These are phyloP conservation scores for Meloe dianella DNA, from an alignment of 2,888 invertebrate species.

Conservation along the genomic window DNA sequence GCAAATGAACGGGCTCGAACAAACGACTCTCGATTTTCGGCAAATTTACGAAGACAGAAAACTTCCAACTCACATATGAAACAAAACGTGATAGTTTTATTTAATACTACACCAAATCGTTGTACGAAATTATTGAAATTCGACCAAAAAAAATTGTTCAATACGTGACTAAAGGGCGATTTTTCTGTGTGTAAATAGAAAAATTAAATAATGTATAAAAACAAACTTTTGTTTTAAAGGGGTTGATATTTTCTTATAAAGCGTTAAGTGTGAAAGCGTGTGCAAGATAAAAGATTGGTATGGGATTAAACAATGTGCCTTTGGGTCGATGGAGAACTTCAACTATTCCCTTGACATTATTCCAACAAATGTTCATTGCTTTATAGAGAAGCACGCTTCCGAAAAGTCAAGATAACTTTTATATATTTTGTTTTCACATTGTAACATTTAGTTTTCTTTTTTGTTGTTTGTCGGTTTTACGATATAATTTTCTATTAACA, in stretches of 20 bases:
- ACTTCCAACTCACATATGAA: slow-evolving; percentile 38
- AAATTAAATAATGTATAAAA: slow-evolving; percentile 26
- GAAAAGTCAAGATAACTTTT: slow-evolving; percentile 15
- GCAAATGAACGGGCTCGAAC: slow-evolving; percentile 54
- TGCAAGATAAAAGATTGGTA: slow-evolving; percentile 61
- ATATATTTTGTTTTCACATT: slow-evolving; percentile 2
- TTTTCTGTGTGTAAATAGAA: slow-evolving; percentile 37
- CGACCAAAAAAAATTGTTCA: background rate
- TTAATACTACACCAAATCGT: background rate
- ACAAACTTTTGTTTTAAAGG: slow-evolving; percentile 41
- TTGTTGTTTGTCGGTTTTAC: background rate
- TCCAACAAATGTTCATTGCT: slow-evolving; percentile 44
- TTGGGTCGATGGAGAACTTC: slow-evolving; percentile 41
- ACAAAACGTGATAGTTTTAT: slow-evolving; percentile 25
- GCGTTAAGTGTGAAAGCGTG: slow-evolving; percentile 59
- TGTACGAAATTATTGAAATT: too few species aligned
- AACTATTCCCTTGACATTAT: slow-evolving; percentile 46
- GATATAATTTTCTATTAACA: background rate
- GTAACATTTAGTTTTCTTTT: background rate
- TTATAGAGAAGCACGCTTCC: slow-evolving; percentile 44
- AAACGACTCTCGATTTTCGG: slow-evolving; percentile 29
- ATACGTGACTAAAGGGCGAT: too few species aligned
- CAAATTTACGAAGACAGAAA: slow-evolving; percentile 32
- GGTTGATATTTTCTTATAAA: slow-evolving; percentile 55
- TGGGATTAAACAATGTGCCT: slow-evolving; percentile 59